Percentiles rank a stretch among this genome's conserved stretches.
These are phyloP conservation scores for Pristionchus maxplancki DNA, from an alignment of 2,888 invertebrate genomes.

Conservation along the genomic window DNA sequence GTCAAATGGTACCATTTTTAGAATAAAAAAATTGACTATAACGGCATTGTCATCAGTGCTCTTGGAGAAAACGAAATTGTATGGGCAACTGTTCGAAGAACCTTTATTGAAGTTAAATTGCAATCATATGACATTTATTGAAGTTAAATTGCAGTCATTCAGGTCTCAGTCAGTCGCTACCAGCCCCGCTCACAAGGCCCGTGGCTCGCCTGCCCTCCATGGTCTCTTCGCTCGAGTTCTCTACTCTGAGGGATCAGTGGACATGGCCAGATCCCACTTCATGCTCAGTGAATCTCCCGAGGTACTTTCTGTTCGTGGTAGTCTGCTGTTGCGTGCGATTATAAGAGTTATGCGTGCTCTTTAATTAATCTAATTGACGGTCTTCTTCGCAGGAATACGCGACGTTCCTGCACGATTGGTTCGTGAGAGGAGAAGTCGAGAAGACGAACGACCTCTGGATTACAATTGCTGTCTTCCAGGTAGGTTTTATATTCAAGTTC, in stretches of 20 bases:
- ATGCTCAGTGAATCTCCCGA: conserved; percentile 35
- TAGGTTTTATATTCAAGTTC: not conserved
- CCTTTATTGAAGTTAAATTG: too few species aligned
- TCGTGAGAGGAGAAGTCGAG: conserved; percentile 41
- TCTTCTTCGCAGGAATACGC: conserved; percentile 19
- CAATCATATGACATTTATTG: too few species aligned
- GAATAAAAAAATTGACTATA: too few species aligned
- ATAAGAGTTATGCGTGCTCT: not conserved
- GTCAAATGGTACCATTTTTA: conserved; percentile 43
- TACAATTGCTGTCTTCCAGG: conserved; percentile 38
- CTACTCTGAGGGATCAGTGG: conserved; percentile 27
- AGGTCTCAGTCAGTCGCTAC: conserved; percentile 50
- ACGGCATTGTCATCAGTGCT: too few species aligned
- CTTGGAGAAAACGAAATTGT: too few species aligned
- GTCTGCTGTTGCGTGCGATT: too few species aligned
- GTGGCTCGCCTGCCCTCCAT: conserved; percentile 37
- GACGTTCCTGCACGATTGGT: conserved; percentile 50
- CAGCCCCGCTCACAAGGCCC: not conserved
- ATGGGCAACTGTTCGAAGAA: too few species aligned
- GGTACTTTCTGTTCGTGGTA: too few species aligned
- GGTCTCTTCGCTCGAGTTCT: conserved; percentile 39
- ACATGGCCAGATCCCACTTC: conserved; percentile 51
- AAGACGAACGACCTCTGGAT: conserved; percentile 40
- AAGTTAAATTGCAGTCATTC: not conserved
- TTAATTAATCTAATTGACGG: not conserved